Evolutionary conservation across 1,140 invertebrate genomes (phyloP), one percentile per base, ranked within the genome.

Genomic region (Drosophila oshimai): DNA sequence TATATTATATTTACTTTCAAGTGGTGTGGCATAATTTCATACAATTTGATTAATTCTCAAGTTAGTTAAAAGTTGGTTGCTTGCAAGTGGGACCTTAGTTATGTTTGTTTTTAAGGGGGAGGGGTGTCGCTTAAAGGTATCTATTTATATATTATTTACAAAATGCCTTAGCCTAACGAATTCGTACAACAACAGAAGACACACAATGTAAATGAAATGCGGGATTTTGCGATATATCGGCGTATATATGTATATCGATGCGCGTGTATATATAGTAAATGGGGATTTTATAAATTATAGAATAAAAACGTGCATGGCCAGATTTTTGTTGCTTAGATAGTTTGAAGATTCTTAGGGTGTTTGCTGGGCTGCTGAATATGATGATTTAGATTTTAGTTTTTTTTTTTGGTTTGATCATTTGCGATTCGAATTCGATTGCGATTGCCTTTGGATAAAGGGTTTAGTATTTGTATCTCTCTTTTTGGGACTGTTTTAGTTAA

Each of bases 31-130:
- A 87, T 74, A 74, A 74, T 74, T 74, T 74, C 71, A 74, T 87
- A 86, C 80, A 86, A 87, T 87, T 86, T 86, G 80, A 87, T 86
- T 86, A 84, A 84, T 84, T 84, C 80, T 84, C 80, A 53, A 86
- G 80, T 84, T 84, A 80, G 80, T 86, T 84, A 74, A 84, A 84
- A 84, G 42, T 61, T 69, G 49, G 55, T 67, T 57, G 45, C 33
- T 54, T 74, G 39, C 39, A 60, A 26, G 20, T 22, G 39, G 37
- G 60, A 15, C 28, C 24, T 61, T 45, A 64, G 55, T 62, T 47
- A 37, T 12, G 20, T 15, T 34, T 18, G 22, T 50, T 50, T 22
- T 22, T 36, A 9, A 45, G 42, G 42, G 42, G 37, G 5, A 4
- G 22, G 60, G 47, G n/a, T 34, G 39, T 60, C 15, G 33, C 78